A percentile compares a stretch with the other conserved stretches of the same genome.
Conservation (phyloP, 1,140 invertebrate species). For the Heliconius hewitsoni region DNA sequence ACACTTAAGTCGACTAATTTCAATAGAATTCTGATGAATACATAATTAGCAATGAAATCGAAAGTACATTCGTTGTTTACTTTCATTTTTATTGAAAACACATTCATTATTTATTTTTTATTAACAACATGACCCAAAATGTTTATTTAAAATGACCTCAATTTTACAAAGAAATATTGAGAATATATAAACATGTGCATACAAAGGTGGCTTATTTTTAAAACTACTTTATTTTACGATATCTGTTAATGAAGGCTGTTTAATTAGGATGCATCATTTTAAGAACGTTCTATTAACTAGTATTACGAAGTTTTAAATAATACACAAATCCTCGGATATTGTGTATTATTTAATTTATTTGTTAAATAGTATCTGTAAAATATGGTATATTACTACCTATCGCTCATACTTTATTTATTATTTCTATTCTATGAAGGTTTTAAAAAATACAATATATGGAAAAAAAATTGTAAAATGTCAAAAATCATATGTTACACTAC, state of each 20-base stretch:
- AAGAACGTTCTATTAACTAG: too few species aligned
- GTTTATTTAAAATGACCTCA: conserved; percentile 11
- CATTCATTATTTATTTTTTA: conserved; percentile 9
- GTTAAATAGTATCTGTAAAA: not conserved
- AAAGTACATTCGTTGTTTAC: not conserved
- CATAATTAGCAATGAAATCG: not conserved
- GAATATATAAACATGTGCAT: not conserved
- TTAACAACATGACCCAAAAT: conserved; percentile 5
- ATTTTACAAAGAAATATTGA: conserved; percentile 3
- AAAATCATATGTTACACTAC: too few species aligned
- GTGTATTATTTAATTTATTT: not conserved
- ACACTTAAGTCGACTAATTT: not conserved
- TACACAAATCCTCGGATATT: too few species aligned
- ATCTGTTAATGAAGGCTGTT: not conserved
- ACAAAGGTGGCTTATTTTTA: not conserved
- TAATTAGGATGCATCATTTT: too few species aligned
- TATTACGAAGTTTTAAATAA: too few species aligned
- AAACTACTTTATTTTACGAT: not conserved
- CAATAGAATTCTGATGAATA: not conserved
- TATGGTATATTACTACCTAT: not conserved
- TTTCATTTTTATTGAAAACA: not conserved
- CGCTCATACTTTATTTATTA: too few species aligned
- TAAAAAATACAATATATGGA: too few species aligned
- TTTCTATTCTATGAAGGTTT: too few species aligned
- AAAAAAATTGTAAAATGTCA: too few species aligned